phyloP scores from a whole-genome alignment of 2,797 vertebrate species.

The Sarcoramphus papa region DNA sequence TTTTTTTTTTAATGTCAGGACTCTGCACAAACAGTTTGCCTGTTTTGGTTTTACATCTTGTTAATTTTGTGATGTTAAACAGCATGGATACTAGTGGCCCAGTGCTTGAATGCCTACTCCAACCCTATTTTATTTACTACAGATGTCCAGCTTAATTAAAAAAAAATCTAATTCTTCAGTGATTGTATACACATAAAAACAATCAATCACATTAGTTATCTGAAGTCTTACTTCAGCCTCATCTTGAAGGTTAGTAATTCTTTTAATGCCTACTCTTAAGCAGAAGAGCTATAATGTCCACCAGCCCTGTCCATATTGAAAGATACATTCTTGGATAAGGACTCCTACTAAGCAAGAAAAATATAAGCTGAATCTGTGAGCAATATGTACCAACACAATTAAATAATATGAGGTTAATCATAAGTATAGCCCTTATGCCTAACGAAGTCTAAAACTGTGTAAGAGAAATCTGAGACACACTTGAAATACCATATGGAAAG shows the following conservation, averaged over 20 bases:
- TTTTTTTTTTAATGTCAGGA: not conserved
- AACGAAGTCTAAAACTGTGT: not conserved
- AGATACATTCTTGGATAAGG: not conserved
- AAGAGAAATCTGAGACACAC: not conserved
- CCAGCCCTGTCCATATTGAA: not conserved
- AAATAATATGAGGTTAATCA: not conserved
- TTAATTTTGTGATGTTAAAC: not conserved
- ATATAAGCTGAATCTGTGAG: not conserved
- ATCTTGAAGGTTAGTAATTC: not conserved
- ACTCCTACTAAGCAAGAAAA: not conserved
- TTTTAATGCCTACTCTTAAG: not conserved
- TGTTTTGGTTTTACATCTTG: not conserved
- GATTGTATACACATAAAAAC: not conserved
- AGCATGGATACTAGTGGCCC: not conserved
- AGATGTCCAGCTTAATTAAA: not conserved
- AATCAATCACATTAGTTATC: not conserved
- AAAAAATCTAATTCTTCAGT: not conserved
- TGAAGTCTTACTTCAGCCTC: not conserved
- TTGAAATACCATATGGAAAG: constrained; percentile 24
- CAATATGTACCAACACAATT: not conserved
- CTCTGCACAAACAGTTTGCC: not conserved
- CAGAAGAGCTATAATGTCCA: not conserved
- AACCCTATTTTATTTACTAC: not conserved
- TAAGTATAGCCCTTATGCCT: not conserved
- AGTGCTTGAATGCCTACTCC: not conserved